phyloP scores from a whole-genome alignment of 2,113 vertebrate genomes.

The Aphelocoma coerulescens region DNA sequence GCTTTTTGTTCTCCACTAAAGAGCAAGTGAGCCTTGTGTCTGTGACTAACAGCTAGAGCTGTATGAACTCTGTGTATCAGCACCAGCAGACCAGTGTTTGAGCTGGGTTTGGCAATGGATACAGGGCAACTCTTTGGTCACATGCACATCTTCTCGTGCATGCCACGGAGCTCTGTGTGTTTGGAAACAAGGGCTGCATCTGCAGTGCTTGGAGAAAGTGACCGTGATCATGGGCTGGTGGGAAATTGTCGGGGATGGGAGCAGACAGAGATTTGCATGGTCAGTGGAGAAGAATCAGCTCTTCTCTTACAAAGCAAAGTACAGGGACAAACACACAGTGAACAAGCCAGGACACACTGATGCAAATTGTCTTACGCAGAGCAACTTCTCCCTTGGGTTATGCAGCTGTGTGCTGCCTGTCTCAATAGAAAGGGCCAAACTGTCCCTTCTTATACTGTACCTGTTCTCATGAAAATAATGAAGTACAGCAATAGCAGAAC shows the following conservation, averaged over 20 bases:
- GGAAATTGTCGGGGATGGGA: not conserved
- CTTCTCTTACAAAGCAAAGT: not conserved
- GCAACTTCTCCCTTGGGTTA: not conserved
- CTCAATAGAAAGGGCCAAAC: not conserved
- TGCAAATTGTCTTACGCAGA: not conserved
- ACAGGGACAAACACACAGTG: accelerated
- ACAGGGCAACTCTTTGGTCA: not conserved
- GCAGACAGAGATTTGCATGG: not conserved
- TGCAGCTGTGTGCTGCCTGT: not conserved
- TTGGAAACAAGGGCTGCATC: not conserved
- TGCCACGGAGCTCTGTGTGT: accelerated
- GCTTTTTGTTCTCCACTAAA: not conserved
- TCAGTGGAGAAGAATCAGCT: accelerated
- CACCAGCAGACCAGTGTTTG: not conserved
- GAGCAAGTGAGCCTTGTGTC: not conserved
- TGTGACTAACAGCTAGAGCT: not conserved
- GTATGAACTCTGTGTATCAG: not conserved
- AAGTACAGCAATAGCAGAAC: not conserved
- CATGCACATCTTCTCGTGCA: not conserved
- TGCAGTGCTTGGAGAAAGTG: not conserved
- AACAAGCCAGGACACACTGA: not conserved
- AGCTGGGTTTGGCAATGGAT: not conserved
- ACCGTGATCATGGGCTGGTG: accelerated
- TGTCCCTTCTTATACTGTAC: not conserved
- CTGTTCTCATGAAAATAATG: not conserved